Base-by-base conservation (phyloP, 2,113 vertebrate species). In the Sarotherodon lohbergeri region DNA sequence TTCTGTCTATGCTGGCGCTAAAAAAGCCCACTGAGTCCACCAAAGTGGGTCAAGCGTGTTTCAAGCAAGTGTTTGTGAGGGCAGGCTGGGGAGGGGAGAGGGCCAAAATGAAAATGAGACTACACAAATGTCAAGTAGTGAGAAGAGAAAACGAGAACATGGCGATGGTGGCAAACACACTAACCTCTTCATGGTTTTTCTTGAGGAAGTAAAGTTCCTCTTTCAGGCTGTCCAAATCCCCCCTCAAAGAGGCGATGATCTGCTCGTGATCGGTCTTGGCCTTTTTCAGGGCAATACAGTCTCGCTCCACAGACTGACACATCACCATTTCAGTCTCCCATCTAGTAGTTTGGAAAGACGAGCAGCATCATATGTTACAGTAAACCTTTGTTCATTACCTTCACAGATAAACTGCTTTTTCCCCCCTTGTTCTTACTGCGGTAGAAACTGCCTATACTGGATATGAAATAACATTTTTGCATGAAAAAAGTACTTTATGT, bases 151-250 rank as follows among this genome's bases (percentile, higher is more conserved):
- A 84, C 1, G 7, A 52, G 73, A 78, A 34, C 73, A 78, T 13
- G 17, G n/a, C 34, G 5, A 32, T 8, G 8, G 13, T 48, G 48
- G 83, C 9, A 52, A 10, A 61, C 91, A 92, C 81, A 97, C 92
- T 89, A 83, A 98, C 98, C 96, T 99, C 98, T 61, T 97, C 97
- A 0, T 98, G 98, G 93, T 97, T 98, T 95, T 97, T 99, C 97
- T 96, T 98, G 66, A 99, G 97, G 90, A 97, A 96, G 48, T 97
- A 97, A 41, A 99, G 95, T 81, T 98, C 98, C 85, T 98, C 97
- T 90, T 96, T 97, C 68, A 99, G 96, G 66, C 97, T 97, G 95
- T 98, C 97, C 88, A 98, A 96, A 34, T 98, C 97, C 57, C 97
- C 97, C 66, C 98, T 97, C 86, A 99, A 95, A 57, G 92, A 98